Base-by-base conservation (phyloP, 2,113 vertebrate genomes). In the Protobothrops mucrosquamatus region DNA sequence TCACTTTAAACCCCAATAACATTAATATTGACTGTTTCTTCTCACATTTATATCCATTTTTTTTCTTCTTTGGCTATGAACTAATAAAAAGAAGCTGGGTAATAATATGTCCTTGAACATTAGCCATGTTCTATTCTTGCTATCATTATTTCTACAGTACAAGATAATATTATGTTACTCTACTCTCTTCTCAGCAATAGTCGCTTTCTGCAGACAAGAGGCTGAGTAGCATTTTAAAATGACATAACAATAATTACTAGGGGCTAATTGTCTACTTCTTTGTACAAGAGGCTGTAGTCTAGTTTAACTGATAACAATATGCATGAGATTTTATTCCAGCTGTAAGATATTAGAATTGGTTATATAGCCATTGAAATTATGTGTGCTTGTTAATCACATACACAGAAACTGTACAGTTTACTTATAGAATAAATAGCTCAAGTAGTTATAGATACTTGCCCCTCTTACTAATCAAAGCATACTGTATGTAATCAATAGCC, bases 221-320 rank as follows among this genome's bases (percentile, higher is more conserved):
- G 69, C 20, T 69, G 89, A 94, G 23, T 87, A 91, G 69, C 92
- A 57, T 14, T 91, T 94, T 94, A 91, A n/a, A 93, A 91, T 43
- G 34, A 24, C 93, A 56, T 29, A 55, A 26, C 1, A 1, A 46
- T 94, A 93, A 87, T 89, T 93, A 6, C 9, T 24, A 1, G n/a
- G n/a, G 18, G 88, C 8, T 88, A 92, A 51, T 23, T 94, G 34
- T 93, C 92, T 94, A 56, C 61, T 56, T 6, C 81, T 23, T 87
- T 14, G 3, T 43, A 55, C 43, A 95, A 93, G 56, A 43, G 52
- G 74, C 7, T 12, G 15, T 0, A 88, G 89, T 43, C 20, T 0
- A 0, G 2, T 88, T 23, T 88, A 87, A 91, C 20, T 15, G 1
- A 3, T 3, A 8, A n/a, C 52, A 26, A 94, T 92, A 88, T 90